These are phyloP conservation scores for Syngnathoides biaculeatus DNA, from an alignment of 2,113 vertebrate genomes.

Conservation along the genomic window DNA sequence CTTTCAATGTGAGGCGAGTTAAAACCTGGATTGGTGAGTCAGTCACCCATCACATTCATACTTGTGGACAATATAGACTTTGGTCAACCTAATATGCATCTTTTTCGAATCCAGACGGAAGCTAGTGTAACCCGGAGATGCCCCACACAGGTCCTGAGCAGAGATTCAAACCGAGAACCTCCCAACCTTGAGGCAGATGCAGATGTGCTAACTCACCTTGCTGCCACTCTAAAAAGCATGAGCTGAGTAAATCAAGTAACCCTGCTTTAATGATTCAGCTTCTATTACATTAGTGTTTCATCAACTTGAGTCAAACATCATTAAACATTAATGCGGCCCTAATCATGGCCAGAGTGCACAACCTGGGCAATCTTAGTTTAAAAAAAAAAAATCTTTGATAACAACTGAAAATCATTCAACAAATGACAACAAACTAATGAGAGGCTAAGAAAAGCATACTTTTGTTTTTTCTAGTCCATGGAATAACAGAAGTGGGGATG, in stretches of 20 bases:
- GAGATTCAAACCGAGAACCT: neutral
- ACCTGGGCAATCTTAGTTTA: slow-evolving; percentile 1
- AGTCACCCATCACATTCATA: too few species aligned
- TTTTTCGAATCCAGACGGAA: too few species aligned
- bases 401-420: slow-evolving; percentile 33
- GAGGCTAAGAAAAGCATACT: slow-evolving; percentile 40
- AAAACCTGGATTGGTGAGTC: too few species aligned
- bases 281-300: slow-evolving; percentile 6
- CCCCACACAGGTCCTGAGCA: neutral
- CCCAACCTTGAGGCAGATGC: neutral
- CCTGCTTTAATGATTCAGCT: slow-evolving; percentile 23
- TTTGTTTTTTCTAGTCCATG: slow-evolving; percentile 28
- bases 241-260: slow-evolving; percentile 26
- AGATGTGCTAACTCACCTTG: neutral
- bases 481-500: slow-evolving; percentile 45
- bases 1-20: too few species aligned
- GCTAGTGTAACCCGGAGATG: neutral
- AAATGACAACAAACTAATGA: slow-evolving; percentile 51
- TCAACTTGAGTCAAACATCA: slow-evolving; percentile 17
- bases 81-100: too few species aligned
- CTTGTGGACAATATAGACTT: too few species aligned
- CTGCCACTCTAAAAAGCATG: slow-evolving; percentile 8
- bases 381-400: slow-evolving; percentile 6
- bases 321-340: slow-evolving; percentile 1
- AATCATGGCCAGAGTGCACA: slow-evolving; percentile 1